phyloP scores from a whole-genome alignment of 2,888 invertebrate species.

The Lycocerus yunnanus region DNA sequence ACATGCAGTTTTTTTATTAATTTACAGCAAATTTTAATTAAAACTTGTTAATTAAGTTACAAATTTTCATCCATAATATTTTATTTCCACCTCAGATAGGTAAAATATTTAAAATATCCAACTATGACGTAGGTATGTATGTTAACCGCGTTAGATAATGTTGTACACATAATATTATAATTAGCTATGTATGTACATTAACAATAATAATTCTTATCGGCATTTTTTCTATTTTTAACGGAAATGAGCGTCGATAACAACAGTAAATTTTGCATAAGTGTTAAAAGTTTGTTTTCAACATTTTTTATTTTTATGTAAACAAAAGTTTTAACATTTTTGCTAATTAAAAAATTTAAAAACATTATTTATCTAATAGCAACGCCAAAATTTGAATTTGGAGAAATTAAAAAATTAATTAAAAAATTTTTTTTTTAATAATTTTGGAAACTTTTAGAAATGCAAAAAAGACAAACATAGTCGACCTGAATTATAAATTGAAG shows the following conservation, averaged over 20 bases:
- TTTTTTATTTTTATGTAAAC: background rate
- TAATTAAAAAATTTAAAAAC: background rate
- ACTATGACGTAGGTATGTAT: background rate
- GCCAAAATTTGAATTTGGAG: no score
- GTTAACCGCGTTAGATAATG: background rate
- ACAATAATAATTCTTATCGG: background rate
- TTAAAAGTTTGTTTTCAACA: conserved; percentile 3
- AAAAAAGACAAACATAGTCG: no score
- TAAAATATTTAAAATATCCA: background rate
- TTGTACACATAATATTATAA: background rate
- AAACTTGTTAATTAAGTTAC: background rate
- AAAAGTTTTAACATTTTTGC: background rate
- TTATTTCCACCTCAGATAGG: background rate
- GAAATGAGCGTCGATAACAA: background rate
- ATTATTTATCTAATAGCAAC: no score
- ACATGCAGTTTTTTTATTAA: background rate
- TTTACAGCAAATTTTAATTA: background rate
- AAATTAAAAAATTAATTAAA: no score
- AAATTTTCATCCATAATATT: background rate
- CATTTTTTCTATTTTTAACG: conserved; percentile 3
- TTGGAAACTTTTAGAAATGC: no score
- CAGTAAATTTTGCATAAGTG: background rate
- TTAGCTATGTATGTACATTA: background rate
- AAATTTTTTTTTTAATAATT: no score
- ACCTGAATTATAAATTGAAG: no score